Evolutionary conservation across 1,140 invertebrate genomes (phyloP).

Genomic region (Neodiprion pinetum): DNA sequence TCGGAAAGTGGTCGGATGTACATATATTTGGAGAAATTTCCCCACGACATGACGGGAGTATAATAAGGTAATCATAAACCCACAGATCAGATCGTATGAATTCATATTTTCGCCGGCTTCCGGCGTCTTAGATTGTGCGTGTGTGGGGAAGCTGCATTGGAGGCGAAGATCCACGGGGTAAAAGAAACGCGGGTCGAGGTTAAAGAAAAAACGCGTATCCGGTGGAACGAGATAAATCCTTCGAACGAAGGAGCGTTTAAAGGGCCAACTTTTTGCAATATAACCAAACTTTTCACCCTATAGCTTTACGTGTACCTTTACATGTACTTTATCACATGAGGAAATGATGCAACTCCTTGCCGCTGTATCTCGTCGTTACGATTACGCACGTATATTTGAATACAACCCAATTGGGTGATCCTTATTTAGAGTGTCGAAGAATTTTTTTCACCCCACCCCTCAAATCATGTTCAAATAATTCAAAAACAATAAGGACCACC

Average conservation of each 20-base stretch:
- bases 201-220: not conserved
- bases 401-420: no score
- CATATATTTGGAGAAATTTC: no score
- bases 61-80: no score
- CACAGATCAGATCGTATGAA: conserved; percentile 15
- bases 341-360: not conserved
- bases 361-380: not conserved
- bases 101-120: conserved; percentile 23
- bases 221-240: not conserved
- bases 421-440: no score
- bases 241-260: not conserved
- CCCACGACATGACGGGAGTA: no score
- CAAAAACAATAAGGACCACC: no score
- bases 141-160: no score
- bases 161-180: not conserved
- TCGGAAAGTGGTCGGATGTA: no score
- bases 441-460: no score
- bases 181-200: not conserved
- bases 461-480: no score
- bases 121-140: conserved; percentile 12
- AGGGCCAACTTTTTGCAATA: not conserved
- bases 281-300: not conserved
- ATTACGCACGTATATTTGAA: no score
- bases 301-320: no score
- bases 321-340: not conserved